Evolutionary conservation across 2,113 vertebrate genomes (phyloP).

Genomic region (human (Homo sapiens)): GRCh38 chrX:65547001-65547500

Average conservation of each 20-base stretch:
- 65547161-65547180: not conserved
- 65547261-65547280: not conserved
- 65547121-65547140: not conserved
- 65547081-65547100: not conserved
- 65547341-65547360: not conserved
- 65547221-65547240: not conserved
- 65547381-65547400: not conserved
- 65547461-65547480: not conserved
- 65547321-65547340: not conserved
- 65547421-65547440: not conserved
- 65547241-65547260: not conserved
- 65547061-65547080: not conserved
- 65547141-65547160: not conserved
- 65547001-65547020: not conserved
- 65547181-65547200: not conserved
- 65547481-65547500: not conserved
- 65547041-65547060: not conserved
- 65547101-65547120: not conserved
- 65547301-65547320: not conserved
- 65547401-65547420: not conserved
- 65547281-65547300: not conserved
- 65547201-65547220: not conserved
- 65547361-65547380: not conserved
- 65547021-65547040: not conserved
- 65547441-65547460: not conserved